Percentiles rank a stretch among this genome's conserved stretches.
Evolutionary conservation across 2,797 vertebrate genomes (phyloP).

Genomic region (Hyperoplus lanceolatus): DNA sequence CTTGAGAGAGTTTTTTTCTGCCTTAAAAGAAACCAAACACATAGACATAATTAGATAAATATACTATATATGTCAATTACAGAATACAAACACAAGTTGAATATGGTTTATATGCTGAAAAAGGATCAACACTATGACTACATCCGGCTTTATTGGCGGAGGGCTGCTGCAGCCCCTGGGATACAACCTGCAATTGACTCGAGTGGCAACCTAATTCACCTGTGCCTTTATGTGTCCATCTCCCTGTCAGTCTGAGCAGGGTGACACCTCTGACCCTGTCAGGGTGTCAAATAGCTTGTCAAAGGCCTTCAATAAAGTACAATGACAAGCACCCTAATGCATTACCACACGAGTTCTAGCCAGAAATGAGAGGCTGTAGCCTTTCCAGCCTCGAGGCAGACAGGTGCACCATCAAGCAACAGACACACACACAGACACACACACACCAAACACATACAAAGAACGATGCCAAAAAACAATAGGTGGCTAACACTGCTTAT

Average conservation of each 20-base stretch:
- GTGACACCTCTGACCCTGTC: slow-evolving; percentile 84
- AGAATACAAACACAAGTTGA: not conserved
- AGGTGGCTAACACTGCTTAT: not conserved
- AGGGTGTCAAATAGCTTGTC: slow-evolving; percentile 84
- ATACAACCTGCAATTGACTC: slow-evolving; percentile 74
- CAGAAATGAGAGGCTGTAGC: slow-evolving; percentile 82
- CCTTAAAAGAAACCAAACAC: not conserved
- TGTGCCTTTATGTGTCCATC: slow-evolving; percentile 75
- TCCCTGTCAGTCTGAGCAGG: slow-evolving; percentile 77
- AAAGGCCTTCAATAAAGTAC: slow-evolving; percentile 83
- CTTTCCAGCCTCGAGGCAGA: slow-evolving; percentile 84
- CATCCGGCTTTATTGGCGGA: slow-evolving; percentile 42
- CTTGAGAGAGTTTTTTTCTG: not conserved
- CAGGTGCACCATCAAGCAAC: slow-evolving; percentile 80
- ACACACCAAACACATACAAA: slow-evolving; percentile 33
- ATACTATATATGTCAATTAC: not conserved
- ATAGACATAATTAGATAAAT: not conserved
- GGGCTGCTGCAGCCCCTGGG: slow-evolving; percentile 34
- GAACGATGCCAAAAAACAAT: slow-evolving; percentile 32
- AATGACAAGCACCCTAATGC: slow-evolving; percentile 84
- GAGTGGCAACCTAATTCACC: slow-evolving; percentile 70
- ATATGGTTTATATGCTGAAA: slow-evolving; percentile 10
- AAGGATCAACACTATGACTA: slow-evolving; percentile 23
- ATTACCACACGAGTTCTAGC: slow-evolving; percentile 79
- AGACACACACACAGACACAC: slow-evolving; percentile 31